A percentile compares a stretch with the other conserved stretches of the same genome.
Evolutionary conservation across 2,888 invertebrate species (phyloP).

Genomic region (Caenorhabditis sinica): DNA sequence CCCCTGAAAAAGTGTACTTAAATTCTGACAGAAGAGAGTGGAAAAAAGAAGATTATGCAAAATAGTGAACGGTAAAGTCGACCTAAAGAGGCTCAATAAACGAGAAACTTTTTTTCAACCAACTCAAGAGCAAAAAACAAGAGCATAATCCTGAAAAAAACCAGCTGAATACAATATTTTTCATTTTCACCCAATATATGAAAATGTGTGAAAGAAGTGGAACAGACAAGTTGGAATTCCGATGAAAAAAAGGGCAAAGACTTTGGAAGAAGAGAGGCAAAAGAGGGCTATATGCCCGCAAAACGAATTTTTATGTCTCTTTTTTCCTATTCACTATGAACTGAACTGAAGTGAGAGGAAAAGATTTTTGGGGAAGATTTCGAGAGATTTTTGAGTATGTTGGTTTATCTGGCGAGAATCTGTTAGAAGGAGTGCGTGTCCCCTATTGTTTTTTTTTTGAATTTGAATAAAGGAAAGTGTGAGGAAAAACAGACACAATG

Average conservation of each 20-base stretch:
- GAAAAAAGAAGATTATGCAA: constrained; percentile 20
- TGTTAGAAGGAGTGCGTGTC: constrained; percentile 13
- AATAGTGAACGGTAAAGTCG: neutral
- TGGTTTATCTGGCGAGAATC: constrained; percentile 11
- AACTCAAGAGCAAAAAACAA: constrained; percentile 1
- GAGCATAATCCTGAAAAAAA: neutral
- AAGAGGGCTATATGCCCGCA: constrained; percentile 16
- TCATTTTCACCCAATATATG: neutral
- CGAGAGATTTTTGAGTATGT: constrained; percentile 28
- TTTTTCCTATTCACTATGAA: constrained; percentile 11
- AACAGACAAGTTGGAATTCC: constrained; percentile 37
- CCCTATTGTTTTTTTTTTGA: constrained; percentile 16
- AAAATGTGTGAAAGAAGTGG: constrained; percentile 30
- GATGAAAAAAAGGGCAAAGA: constrained; percentile 25
- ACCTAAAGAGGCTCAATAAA: constrained; percentile 11
- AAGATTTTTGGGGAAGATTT: constrained; percentile 21
- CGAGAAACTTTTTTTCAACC: neutral
- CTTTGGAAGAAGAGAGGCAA: neutral
- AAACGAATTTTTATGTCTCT: constrained; percentile 38
- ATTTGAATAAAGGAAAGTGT: neutral
- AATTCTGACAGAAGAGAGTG: neutral
- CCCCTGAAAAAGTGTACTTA: constrained; percentile 39
- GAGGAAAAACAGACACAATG: neutral
- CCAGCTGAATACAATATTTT: neutral
- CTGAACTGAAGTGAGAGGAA: too few species aligned